Conservation (phyloP, 2,113 vertebrate genomes). For the Junco hyemalis region DNA sequence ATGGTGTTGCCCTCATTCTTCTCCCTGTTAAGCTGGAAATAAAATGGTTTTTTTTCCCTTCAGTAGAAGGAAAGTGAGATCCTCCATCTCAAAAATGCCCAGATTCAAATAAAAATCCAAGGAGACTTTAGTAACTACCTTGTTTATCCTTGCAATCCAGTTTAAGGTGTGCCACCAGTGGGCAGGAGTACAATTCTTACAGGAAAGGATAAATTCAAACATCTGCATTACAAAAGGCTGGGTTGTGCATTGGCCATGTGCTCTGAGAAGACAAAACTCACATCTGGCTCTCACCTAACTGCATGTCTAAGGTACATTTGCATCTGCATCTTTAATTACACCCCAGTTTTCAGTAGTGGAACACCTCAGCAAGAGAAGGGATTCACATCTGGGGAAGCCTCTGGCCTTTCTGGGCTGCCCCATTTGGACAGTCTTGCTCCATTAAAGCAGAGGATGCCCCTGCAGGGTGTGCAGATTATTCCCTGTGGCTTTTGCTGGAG, state of each 20-base stretch:
- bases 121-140: neutral
- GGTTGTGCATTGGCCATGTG: neutral
- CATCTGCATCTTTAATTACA: neutral
- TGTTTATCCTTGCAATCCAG: neutral
- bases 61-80: neutral
- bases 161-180: neutral
- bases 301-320: neutral
- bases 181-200: neutral
- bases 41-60: neutral
- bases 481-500: neutral
- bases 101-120: neutral
- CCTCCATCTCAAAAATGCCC: neutral
- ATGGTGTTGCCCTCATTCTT: neutral
- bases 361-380: fast-evolving
- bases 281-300: neutral
- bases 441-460: neutral
- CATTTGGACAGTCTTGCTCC: neutral
- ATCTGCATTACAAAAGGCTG: neutral
- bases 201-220: neutral
- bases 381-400: neutral
- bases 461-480: neutral
- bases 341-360: neutral
- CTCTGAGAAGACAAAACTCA: neutral
- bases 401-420: neutral
- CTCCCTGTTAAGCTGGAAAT: neutral